Evolutionary conservation across 2,888 invertebrate species (phyloP).

Genomic region (Notocelia uddmanniana): DNA sequence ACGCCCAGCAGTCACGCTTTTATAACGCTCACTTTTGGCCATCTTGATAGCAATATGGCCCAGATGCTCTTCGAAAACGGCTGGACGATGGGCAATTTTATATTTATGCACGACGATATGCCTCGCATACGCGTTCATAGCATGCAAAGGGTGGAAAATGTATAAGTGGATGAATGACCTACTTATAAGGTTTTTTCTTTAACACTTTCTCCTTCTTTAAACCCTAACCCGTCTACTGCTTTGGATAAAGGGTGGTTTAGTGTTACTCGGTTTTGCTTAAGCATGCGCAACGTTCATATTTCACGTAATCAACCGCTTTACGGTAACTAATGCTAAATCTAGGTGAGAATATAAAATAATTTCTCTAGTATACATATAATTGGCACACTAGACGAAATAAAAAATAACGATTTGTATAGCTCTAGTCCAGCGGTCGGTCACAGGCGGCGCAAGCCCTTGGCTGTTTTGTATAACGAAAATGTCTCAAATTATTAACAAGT

Average conservation of each 20-base stretch:
- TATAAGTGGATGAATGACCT: not conserved
- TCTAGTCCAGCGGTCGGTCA: no score
- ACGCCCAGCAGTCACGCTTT: no score
- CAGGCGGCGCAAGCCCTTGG: no score
- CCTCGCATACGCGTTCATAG: not conserved
- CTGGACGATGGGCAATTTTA: not conserved
- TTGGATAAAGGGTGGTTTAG: conserved; percentile 4
- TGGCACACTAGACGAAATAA: not conserved
- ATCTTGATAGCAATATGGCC: not conserved
- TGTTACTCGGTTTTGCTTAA: conserved; percentile 6
- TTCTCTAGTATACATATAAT: not conserved
- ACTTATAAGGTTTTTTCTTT: not conserved
- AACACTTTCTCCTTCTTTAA: not conserved
- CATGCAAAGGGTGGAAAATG: conserved; percentile 20
- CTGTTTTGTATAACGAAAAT: no score
- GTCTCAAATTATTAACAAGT: no score
- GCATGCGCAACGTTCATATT: conserved; percentile 21
- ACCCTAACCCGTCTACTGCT: conserved; percentile 5
- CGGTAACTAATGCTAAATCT: not conserved
- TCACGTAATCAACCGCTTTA: not conserved
- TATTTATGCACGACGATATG: not conserved
- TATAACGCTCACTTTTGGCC: no score
- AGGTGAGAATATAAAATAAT: not conserved
- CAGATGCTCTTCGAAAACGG: not conserved
- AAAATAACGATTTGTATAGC: not conserved